These are phyloP conservation scores for Motacilla tschutschensis DNA, from an alignment of 2,113 vertebrate species.

Conservation along the genomic window DNA sequence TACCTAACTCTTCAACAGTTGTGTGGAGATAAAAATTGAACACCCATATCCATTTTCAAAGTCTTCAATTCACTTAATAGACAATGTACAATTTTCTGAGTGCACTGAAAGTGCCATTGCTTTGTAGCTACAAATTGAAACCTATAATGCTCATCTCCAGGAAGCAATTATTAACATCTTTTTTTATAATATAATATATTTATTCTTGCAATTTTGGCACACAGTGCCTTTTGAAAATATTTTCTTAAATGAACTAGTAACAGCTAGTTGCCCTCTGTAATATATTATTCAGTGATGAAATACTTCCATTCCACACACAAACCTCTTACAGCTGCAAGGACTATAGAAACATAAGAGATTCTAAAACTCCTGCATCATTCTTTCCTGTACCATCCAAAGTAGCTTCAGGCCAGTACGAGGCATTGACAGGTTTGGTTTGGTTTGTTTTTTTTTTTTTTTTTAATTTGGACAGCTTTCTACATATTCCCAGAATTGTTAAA, in stretches of 20 bases:
- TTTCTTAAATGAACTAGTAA: conserved; percentile 37
- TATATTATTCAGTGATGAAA: conserved; percentile 2
- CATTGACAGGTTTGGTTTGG: background rate
- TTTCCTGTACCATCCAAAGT: background rate
- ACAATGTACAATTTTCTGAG: conserved; percentile 20
- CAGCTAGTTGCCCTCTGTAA: conserved; percentile 15
- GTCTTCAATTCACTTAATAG: conserved; percentile 25
- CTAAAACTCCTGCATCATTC: background rate
- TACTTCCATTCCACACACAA: conserved; percentile 5
- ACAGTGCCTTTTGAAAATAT: background rate
- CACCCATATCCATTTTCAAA: background rate
- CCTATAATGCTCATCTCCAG: conserved; percentile 31
- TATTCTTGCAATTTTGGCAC: conserved; percentile 13
- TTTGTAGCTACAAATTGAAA: conserved; percentile 52
- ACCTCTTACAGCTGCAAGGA: background rate
- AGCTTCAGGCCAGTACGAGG: background rate
- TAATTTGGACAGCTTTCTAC: conserved; percentile 7
- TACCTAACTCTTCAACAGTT: background rate
- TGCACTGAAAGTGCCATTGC: conserved; percentile 23
- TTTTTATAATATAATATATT: conserved; percentile 24
- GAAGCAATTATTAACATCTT: conserved; percentile 32
- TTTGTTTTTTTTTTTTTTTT: background rate
- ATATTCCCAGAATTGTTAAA: conserved; percentile 45
- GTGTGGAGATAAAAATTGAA: conserved; percentile 9
- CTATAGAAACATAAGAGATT: background rate